Conservation (phyloP, 1,140 invertebrate species). For the Ephestia elutella region DNA sequence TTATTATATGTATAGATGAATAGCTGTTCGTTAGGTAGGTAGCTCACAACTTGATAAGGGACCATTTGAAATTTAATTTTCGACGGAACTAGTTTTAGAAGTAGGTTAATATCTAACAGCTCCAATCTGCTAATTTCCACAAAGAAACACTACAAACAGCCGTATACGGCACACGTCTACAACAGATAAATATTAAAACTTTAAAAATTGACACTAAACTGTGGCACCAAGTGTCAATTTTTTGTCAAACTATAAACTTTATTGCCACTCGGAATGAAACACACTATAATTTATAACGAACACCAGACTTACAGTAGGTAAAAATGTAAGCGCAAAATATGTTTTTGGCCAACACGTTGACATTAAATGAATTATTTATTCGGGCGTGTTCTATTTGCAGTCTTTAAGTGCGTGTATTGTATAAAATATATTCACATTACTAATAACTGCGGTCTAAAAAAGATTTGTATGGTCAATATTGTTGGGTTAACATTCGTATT, state of each 20-base stretch:
- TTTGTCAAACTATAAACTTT: neutral
- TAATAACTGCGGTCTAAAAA: neutral
- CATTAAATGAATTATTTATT: conserved; percentile 1
- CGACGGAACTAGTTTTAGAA: too few species aligned
- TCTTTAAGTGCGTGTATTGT: neutral
- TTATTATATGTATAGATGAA: too few species aligned
- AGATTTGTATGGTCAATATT: too few species aligned
- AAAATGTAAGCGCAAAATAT: neutral
- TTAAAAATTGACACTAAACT: neutral
- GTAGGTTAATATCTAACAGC: neutral
- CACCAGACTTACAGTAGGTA: neutral
- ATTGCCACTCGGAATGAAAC: neutral
- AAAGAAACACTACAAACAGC: neutral
- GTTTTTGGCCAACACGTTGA: neutral
- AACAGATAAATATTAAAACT: neutral
- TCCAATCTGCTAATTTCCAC: neutral
- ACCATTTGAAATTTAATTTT: too few species aligned
- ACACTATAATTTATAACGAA: neutral
- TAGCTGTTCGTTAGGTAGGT: too few species aligned
- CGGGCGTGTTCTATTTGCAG: neutral
- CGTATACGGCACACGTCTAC: neutral
- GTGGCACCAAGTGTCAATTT: neutral
- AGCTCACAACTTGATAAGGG: too few species aligned
- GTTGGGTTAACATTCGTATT: too few species aligned
- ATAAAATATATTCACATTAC: neutral